phyloP scores from a whole-genome alignment of 2,113 vertebrate species.

The Machaerirhynchus nigripectus region DNA sequence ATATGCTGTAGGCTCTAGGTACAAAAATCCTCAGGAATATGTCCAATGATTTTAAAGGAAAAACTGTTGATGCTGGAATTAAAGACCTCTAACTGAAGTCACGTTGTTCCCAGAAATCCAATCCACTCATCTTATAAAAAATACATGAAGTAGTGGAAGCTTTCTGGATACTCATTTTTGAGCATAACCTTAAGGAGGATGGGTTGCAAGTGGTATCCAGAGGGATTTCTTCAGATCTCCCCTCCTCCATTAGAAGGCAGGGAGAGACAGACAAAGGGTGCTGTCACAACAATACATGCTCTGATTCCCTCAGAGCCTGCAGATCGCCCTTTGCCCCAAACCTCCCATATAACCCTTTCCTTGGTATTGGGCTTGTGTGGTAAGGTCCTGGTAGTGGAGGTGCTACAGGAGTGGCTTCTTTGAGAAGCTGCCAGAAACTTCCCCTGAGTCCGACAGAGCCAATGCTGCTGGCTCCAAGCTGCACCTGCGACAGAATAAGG shows the following conservation, averaged over 20 bases:
- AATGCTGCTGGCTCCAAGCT: neutral
- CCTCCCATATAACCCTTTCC: neutral
- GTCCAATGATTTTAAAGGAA: neutral
- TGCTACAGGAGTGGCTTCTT: neutral
- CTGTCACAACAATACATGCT: neutral
- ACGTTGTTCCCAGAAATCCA: neutral
- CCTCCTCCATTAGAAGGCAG: neutral
- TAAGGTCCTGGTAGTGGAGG: neutral
- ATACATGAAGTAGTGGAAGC: neutral
- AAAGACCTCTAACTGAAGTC: neutral
- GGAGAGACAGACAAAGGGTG: fast-evolving
- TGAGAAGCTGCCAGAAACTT: neutral
- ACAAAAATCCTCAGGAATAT: neutral
- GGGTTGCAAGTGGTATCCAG: neutral
- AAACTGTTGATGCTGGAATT: neutral
- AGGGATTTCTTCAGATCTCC: neutral
- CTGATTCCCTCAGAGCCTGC: neutral
- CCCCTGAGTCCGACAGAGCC: neutral
- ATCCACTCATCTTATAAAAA: neutral
- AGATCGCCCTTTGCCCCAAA: neutral
- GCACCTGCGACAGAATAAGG: neutral
- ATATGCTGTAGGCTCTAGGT: neutral
- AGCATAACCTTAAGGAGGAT: neutral
- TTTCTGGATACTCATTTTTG: neutral
- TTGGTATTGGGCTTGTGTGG: neutral